Percentiles rank a stretch among this genome's conserved stretches.
phyloP scores from a whole-genome alignment of 2,888 invertebrate genomes.

The Lumbricus terrestris region DNA sequence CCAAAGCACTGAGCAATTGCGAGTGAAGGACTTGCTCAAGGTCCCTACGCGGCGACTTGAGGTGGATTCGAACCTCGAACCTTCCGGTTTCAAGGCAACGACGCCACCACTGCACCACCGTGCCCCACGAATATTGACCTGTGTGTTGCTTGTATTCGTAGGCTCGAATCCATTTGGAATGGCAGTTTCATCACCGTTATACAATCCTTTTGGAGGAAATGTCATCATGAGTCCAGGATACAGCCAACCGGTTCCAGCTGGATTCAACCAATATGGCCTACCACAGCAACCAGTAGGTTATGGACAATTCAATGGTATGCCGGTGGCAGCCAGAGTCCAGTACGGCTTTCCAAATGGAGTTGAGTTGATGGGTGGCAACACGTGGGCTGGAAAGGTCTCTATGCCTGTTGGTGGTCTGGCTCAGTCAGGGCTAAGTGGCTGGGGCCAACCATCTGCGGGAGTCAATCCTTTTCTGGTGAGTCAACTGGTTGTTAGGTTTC shows the following conservation, averaged over 20 bases:
- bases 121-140: too few species aligned
- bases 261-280: neutral
- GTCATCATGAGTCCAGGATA: neutral
- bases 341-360: constrained; percentile 5
- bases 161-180: neutral
- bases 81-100: too few species aligned
- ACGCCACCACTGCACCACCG: too few species aligned
- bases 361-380: neutral
- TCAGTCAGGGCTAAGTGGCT: neutral
- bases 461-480: constrained; percentile 6
- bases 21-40: too few species aligned
- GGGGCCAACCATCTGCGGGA: neutral
- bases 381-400: neutral
- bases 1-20: too few species aligned
- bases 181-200: neutral
- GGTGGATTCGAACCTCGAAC: too few species aligned
- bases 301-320: neutral
- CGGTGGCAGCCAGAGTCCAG: neutral
- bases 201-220: constrained; percentile 9
- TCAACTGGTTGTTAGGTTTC: neutral
- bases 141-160: neutral
- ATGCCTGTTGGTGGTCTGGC: neutral
- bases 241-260: neutral
- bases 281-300: neutral
- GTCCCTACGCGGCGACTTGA: too few species aligned